Evolutionary conservation across 2,888 invertebrate species (phyloP), one percentile per base, ranked within the genome.

Genomic region (Rhagium mordax): DNA sequence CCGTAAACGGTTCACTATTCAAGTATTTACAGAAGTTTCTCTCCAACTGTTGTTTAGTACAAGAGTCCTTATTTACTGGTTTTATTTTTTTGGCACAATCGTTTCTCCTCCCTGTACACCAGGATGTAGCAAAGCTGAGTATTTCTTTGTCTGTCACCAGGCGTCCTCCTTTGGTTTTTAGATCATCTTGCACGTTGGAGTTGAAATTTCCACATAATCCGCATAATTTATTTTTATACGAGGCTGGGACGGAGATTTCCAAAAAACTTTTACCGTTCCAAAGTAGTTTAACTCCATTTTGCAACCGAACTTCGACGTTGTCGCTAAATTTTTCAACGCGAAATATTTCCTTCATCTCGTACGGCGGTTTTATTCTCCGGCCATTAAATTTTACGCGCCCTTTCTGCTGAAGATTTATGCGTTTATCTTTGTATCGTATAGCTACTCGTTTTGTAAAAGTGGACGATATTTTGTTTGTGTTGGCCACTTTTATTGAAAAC

Each of bases 191-290:
- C 2, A 94, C 92, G 75, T 94, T 90, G 57, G 94, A 94, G 88
- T 98, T 98, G 88, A 95, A 98, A 86, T 98, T 98, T 0, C 98
- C 98, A 85, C 98, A 98, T 16, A 98, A 89, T 13, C 98, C 98
- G 85, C 98, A 98, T 71, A 97, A 87, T 82, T 92, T 92, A 71
- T 91, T 92, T 86, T 93, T 95, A 88, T 92, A 96, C 67, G 88
- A 89, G 83, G 93, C 92, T 3, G 96, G 94, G 13, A 96, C 95
- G 0, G 91, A 90, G 0, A 94, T 91, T 89, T 98, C 98, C 73
- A 98, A 89, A 85, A 97, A 97, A 81, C 97, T 96, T 81, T 94
- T 94, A 0, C 98, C 97, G 84, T 97, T 97, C 98, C 98, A 98
- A 47, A 96, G 90, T 76, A 98, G 90, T 83, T 94, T 93, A 21